Base-by-base conservation (phyloP, 37 sponge, comb jelly and placozoan genomes). In the Spongia lamella region DNA sequence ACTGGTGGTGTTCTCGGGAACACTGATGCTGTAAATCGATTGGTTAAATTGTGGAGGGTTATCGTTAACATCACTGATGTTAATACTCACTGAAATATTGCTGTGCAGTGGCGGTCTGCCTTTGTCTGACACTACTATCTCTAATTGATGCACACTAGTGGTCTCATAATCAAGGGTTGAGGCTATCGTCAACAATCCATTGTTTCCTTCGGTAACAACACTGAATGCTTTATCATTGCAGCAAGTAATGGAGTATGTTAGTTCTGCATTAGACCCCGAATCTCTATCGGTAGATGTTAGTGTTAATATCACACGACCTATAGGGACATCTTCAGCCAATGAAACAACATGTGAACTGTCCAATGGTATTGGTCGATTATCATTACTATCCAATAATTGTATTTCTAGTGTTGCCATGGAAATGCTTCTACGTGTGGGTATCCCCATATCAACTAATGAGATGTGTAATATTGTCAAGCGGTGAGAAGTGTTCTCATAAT, bases 31-130 rank as follows among this genome's bases (percentile, higher is more conserved):
- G 38, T 80, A 87, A 4, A 38, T 13, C 0, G 53, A 20, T 30
- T 70, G 61, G 21, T 15, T 27, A 53, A 89, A 89, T 0, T 37
- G 2, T 21, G 90, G 90, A 9, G 61, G 38, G 26, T 81, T 56
- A 63, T 89, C 85, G 35, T 89, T 81, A 7, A 84, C 36, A 65
- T 89, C 81, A 21, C 25, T 54, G 2, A 89, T 35, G 0, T 25
- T 38, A n/a, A 89, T 79, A 25, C 14, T 49, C 1, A 89, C n/a
- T 3, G 25, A 35, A 1, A 50, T 65, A 30, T 49, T 66, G 4
- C 72, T n/a, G 15, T 55, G 68, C 16, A 76, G 43, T 29, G 81
- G 53, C 13, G 81, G 90, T 31, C 13, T 65, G 0, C 82, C 82
- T 33, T 49, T 16, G 27, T 89, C 85, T 5, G 30, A 53, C 39